Evolutionary conservation across 2,888 invertebrate species (phyloP), one percentile per base, ranked within the genome.

Genomic region (Tethea ocularis): DNA sequence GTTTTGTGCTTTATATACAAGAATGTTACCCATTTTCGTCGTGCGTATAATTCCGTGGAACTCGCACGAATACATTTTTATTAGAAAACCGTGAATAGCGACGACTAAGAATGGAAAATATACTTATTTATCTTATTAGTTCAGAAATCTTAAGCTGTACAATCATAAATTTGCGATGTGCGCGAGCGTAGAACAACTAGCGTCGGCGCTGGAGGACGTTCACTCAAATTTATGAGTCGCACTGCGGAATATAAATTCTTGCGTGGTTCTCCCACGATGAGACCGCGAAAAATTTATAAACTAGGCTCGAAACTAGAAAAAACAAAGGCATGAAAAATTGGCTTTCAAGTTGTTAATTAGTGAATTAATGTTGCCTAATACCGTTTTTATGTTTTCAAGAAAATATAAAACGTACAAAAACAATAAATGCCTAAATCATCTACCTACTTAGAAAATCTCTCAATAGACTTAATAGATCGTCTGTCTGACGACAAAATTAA

Each of bases 191-290:
- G 84, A 85, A 86, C 87, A 88, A 87, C 85, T 83, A 87, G 81
- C 81, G 78, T 75, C 76, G 80, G 76, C 33, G 33, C 75, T 80
- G 76, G 83, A 82, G 86, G 87, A 89, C 89, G 83, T 80, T 84
- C 85, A 84, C 85, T 84, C 85, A 86, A 87, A 91, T 91, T 91
- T 91, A 91, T 91, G 89, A 88, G 91, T 87, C 91, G 91, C 91
- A 91, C 68, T 91, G 91, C 91, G 91, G 91, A 87, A 89, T 88
- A 91, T 90, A 89, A 90, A 91, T 89, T 87, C 87, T 86, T 84
- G 82, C 80, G 80, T 83, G 78, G 83, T 80, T 82, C 80, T 77
- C 80, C 77, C 64, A 68, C 82, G 82, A 82, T 78, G 84, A 82
- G 78, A 82, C 82, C 82, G 71, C 82, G 70, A 87, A 86, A 88